Conservation (phyloP, 2,797 vertebrate genomes). For the Crax fasciolata region DNA sequence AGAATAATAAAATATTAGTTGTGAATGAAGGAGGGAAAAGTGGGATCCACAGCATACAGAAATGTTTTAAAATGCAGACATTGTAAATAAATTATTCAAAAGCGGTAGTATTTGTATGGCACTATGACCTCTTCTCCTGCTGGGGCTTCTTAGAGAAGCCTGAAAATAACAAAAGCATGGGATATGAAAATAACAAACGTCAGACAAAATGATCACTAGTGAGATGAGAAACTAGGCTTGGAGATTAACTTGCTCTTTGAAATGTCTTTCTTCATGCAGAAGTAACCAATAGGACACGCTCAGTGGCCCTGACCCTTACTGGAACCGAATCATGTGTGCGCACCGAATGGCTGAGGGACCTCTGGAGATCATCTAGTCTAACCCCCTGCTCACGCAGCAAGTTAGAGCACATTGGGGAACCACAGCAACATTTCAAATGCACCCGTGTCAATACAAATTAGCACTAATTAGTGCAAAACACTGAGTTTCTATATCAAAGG, state of each 20-base stretch:
- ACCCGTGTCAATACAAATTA: neutral
- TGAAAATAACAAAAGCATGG: neutral
- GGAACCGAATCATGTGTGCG: neutral
- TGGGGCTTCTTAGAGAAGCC: neutral
- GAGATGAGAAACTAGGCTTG: constrained; percentile 5
- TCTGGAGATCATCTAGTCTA: neutral
- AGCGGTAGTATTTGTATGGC: neutral
- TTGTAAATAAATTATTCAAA: constrained; percentile 40
- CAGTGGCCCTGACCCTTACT: neutral
- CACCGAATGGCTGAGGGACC: neutral
- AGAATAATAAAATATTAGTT: neutral
- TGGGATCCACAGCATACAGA: neutral
- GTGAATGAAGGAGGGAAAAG: neutral
- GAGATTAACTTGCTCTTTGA: constrained; percentile 7
- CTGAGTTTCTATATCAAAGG: neutral
- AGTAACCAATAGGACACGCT: neutral
- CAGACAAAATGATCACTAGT: neutral
- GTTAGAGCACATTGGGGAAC: neutral
- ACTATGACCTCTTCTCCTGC: neutral
- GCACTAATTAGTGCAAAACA: neutral
- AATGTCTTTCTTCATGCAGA: neutral
- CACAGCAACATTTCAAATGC: neutral
- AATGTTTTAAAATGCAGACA: neutral
- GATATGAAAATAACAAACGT: neutral
- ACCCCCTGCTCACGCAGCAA: neutral